These are phyloP conservation scores for Lasaia peninsularis DNA, from an alignment of 1,140 invertebrate species.

Conservation along the genomic window DNA sequence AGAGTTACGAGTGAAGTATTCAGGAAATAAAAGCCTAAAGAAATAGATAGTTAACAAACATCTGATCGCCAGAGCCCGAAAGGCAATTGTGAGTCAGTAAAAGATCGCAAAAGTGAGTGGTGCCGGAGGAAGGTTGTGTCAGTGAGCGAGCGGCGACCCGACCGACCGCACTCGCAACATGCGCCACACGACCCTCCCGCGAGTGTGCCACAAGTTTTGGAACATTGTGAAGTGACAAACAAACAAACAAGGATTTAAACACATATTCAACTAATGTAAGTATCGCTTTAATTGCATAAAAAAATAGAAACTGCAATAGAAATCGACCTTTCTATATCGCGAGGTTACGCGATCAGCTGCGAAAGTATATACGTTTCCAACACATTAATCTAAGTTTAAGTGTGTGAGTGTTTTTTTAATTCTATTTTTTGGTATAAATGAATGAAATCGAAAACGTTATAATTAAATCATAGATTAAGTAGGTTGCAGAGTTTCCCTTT, in stretches of 20 bases:
- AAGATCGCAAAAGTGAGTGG: slow-evolving; percentile 37
- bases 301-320: background rate
- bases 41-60: background rate
- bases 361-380: background rate
- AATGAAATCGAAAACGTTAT: background rate
- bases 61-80: background rate
- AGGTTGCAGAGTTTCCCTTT: slow-evolving; percentile 46
- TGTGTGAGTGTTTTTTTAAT: background rate
- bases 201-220: slow-evolving; percentile 49
- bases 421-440: background rate
- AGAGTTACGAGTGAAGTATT: too few species aligned
- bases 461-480: background rate
- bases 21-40: background rate
- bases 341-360: slow-evolving; percentile 54
- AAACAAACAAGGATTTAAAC: slow-evolving; percentile 40
- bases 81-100: slow-evolving; percentile 33
- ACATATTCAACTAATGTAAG: background rate
- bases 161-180: slow-evolving; percentile 50
- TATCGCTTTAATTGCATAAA: background rate
- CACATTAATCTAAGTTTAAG: slow-evolving; percentile 2
- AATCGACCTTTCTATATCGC: slow-evolving; percentile 33
- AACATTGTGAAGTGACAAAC: slow-evolving; percentile 61
- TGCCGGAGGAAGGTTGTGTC: slow-evolving; percentile 25
- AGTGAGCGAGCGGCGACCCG: slow-evolving; percentile 59
- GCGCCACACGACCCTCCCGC: slow-evolving; percentile 36